Conservation (phyloP, 2,797 vertebrate species). For the Micropoecilia bifurca region DNA sequence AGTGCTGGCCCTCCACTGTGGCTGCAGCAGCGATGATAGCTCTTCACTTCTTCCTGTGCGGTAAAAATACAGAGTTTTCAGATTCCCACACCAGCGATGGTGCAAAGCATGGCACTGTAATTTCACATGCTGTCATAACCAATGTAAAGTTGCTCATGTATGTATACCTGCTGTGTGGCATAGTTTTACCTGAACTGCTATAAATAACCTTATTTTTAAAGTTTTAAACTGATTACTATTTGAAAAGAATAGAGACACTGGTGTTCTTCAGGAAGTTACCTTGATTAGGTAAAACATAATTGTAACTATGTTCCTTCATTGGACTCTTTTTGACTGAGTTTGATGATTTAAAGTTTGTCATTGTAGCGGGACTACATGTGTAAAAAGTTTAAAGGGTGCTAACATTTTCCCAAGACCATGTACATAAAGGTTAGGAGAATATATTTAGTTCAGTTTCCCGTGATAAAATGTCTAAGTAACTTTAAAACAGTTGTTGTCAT, state of each 20-base stretch:
- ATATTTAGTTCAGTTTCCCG: neutral
- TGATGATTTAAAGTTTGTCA: neutral
- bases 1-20: constrained; percentile 65
- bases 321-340: neutral
- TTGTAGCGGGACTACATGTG: neutral
- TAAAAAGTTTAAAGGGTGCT: neutral
- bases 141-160: neutral
- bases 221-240: neutral
- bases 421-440: neutral
- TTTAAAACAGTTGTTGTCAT: neutral
- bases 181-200: constrained; percentile 10
- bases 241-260: neutral
- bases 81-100: neutral
- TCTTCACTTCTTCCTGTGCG: constrained; percentile 77
- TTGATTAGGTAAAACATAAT: neutral
- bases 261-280: neutral
- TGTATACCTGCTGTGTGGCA: constrained; percentile 12
- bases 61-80: constrained; percentile 14
- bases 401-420: neutral
- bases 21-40: constrained; percentile 75
- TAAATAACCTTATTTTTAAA: neutral
- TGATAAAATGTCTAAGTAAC: neutral
- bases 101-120: neutral
- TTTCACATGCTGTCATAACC: neutral
- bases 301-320: neutral